Percentiles rank a stretch among this genome's conserved stretches.
These are phyloP conservation scores for Potamilus streckersoni DNA, from an alignment of 1,140 invertebrate genomes.

Conservation along the genomic window DNA sequence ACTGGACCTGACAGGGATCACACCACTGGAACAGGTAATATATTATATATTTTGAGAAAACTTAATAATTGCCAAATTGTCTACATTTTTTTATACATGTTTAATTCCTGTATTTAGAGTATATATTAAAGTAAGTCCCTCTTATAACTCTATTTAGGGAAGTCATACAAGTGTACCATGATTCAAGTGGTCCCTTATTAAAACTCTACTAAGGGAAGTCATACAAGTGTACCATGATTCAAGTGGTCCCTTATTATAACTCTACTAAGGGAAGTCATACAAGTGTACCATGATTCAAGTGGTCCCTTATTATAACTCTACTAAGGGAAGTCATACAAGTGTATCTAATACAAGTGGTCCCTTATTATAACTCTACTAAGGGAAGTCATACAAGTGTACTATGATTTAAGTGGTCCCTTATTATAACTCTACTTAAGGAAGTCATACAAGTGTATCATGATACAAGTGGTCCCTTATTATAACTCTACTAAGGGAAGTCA, in stretches of 20 bases:
- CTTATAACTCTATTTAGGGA: conserved; percentile 69
- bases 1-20: conserved; percentile 59
- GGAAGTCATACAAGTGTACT: conserved; percentile 45
- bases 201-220: conserved; percentile 69
- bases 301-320: conserved; percentile 65
- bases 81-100: conserved; percentile 1
- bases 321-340: conserved; percentile 51
- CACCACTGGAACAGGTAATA: conserved; percentile 44
- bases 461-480: no score
- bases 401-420: no score
- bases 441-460: background rate
- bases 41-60: background rate
- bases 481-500: no score
- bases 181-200: background rate
- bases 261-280: conserved; percentile 63
- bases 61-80: background rate
- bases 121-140: background rate
- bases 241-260: conserved; percentile 56
- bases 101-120: background rate
- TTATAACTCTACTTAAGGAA: conserved; percentile 69
- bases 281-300: background rate
- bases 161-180: background rate
- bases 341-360: background rate
- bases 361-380: conserved; percentile 66
- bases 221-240: background rate